A percentile compares a stretch with the other conserved stretches of the same genome.
phyloP scores from a whole-genome alignment of 2,113 vertebrate genomes.

The Leucopsar rothschildi region DNA sequence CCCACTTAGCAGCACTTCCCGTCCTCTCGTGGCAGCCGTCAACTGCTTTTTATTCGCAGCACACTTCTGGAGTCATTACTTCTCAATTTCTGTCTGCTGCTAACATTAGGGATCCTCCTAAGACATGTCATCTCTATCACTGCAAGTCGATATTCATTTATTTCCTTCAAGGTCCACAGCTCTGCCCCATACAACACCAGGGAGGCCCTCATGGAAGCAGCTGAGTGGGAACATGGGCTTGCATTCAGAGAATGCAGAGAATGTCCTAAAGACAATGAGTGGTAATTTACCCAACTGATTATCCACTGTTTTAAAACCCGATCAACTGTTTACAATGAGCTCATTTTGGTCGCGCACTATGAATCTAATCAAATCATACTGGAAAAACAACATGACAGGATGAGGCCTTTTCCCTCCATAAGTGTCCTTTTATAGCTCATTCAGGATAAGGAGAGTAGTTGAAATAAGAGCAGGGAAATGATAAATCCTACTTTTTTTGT shows the following conservation, averaged over 20 bases:
- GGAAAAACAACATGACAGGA: not conserved
- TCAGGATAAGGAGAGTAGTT: not conserved
- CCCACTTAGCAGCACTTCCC: not conserved
- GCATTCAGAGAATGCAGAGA: not conserved
- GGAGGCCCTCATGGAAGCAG: not conserved
- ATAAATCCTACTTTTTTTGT: not conserved
- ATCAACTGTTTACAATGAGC: conserved; percentile 28
- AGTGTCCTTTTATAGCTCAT: not conserved
- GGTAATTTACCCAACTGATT: conserved; percentile 33
- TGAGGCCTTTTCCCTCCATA: not conserved
- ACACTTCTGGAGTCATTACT: conserved; percentile 33
- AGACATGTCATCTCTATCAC: conserved; percentile 24
- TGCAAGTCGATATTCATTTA: conserved; percentile 45
- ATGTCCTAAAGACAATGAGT: conserved; percentile 23
- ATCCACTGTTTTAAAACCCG: conserved; percentile 43
- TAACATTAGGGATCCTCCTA: not conserved
- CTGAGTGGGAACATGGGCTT: not conserved
- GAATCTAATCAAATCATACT: not conserved
- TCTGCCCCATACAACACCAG: not conserved
- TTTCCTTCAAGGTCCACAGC: conserved; percentile 46
- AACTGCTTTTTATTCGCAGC: conserved; percentile 36
- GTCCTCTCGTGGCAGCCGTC: not conserved
- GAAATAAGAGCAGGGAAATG: not conserved
- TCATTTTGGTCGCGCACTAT: not conserved
- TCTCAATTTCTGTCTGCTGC: conserved; percentile 45